A percentile compares a stretch with the other conserved stretches of the same genome.
Conservation (phyloP, 2,888 invertebrate species). For the Chironomus tentans region DNA sequence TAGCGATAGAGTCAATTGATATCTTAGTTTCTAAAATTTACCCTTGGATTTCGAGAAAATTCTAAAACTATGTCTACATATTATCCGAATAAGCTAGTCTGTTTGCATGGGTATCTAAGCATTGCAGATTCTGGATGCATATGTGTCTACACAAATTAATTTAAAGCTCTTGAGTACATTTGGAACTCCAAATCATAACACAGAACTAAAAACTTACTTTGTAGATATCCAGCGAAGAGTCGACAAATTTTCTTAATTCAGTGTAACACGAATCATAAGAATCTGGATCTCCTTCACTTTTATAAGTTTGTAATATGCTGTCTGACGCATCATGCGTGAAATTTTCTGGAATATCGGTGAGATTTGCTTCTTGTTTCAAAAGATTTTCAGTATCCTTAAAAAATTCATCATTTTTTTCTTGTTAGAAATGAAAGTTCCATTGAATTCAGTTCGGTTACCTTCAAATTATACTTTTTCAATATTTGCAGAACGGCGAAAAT, state of each 20-base stretch:
- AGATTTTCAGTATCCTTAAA: constrained; percentile 70
- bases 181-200: too few relatives aligned
- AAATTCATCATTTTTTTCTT: too few relatives aligned
- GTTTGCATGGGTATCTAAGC: too few relatives aligned
- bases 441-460: constrained; percentile 45
- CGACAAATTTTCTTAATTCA: constrained; percentile 78
- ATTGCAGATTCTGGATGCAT: too few relatives aligned
- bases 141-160: too few relatives aligned
- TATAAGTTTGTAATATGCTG: constrained; percentile 72
- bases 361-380: constrained; percentile 75
- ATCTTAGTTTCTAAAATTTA: too few relatives aligned
- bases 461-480: constrained; percentile 78
- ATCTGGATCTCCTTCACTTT: constrained; percentile 84
- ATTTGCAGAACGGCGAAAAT: constrained; percentile 78
- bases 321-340: constrained; percentile 63
- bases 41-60: too few relatives aligned
- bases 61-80: too few relatives aligned
- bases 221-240: constrained; percentile 83
- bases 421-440: not conserved
- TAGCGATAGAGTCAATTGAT: too few relatives aligned
- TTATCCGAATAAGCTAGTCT: too few relatives aligned
- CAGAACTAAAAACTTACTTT: constrained; percentile 62
- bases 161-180: too few relatives aligned
- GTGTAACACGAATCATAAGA: constrained; percentile 81
- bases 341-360: constrained; percentile 54